Conservation (phyloP, 2,797 vertebrate genomes). For the Labeo calbasu region DNA sequence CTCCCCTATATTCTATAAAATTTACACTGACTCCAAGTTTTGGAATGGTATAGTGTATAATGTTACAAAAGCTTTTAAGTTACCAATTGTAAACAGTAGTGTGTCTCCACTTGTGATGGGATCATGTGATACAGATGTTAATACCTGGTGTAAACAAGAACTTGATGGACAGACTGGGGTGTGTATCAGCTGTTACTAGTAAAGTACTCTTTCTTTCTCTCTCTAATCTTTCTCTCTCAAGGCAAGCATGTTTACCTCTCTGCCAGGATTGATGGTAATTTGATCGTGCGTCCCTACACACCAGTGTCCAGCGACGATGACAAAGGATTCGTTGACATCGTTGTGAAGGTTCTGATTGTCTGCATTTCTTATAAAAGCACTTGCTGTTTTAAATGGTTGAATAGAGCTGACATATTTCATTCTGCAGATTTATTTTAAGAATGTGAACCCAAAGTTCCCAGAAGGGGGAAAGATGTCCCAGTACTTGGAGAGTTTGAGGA, state of each 20-base stretch:
- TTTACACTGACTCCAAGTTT: too few species aligned
- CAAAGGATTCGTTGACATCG: constrained; percentile 76
- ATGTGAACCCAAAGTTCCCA: constrained; percentile 76
- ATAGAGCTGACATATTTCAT: neutral
- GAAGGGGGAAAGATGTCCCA: constrained; percentile 81
- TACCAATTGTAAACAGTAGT: neutral
- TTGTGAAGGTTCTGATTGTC: constrained; percentile 73
- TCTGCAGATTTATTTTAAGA: constrained; percentile 75
- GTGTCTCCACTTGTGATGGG: neutral
- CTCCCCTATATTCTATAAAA: too few species aligned
- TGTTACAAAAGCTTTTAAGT: neutral
- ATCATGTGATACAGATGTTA: neutral
- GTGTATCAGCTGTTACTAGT: neutral
- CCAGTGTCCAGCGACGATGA: constrained; percentile 77
- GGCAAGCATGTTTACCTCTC: constrained; percentile 79
- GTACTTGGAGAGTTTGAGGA: constrained; percentile 73
- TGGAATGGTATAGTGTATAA: too few species aligned
- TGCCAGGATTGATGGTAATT: constrained; percentile 73
- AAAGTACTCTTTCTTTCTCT: neutral
- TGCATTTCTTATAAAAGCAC: neutral
- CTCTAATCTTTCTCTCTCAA: constrained; percentile 37
- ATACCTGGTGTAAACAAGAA: neutral
- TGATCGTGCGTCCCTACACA: constrained; percentile 78
- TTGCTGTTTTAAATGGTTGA: neutral
- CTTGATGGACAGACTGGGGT: constrained; percentile 3